Conservation (phyloP, 1,140 invertebrate genomes). For the Brachionus paranguensis region DNA sequence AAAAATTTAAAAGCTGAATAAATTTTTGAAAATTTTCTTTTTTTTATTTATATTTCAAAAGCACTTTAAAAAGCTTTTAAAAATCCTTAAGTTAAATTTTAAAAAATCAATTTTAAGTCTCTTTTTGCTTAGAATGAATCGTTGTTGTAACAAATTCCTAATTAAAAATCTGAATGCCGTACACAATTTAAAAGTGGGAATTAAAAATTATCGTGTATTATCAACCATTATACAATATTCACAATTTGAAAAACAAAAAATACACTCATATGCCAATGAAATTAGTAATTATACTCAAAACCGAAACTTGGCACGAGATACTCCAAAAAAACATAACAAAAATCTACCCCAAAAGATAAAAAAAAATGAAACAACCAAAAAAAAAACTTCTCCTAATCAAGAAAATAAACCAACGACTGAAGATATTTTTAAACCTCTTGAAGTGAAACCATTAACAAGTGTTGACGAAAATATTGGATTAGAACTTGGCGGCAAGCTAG, state of each 20-base stretch:
- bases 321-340: neutral
- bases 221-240: slow-evolving; percentile 5
- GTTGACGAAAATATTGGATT: slow-evolving; percentile 13
- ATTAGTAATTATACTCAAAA: neutral
- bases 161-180: neutral
- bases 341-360: neutral
- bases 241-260: neutral
- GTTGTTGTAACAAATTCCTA: neutral
- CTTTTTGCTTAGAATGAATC: neutral
- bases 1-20: neutral
- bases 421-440: slow-evolving; percentile 27
- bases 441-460: neutral
- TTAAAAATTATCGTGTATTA: neutral
- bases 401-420: neutral
- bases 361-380: neutral
- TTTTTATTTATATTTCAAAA: neutral
- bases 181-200: neutral
- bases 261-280: neutral
- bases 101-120: neutral
- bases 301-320: neutral
- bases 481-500: slow-evolving; percentile 18
- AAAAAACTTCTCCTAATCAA: neutral
- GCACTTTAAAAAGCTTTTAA: neutral
- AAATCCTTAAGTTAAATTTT: neutral
- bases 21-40: neutral